phyloP scores from a whole-genome alignment of 2,113 vertebrate species.

The Oncorhynchus nerka region DNA sequence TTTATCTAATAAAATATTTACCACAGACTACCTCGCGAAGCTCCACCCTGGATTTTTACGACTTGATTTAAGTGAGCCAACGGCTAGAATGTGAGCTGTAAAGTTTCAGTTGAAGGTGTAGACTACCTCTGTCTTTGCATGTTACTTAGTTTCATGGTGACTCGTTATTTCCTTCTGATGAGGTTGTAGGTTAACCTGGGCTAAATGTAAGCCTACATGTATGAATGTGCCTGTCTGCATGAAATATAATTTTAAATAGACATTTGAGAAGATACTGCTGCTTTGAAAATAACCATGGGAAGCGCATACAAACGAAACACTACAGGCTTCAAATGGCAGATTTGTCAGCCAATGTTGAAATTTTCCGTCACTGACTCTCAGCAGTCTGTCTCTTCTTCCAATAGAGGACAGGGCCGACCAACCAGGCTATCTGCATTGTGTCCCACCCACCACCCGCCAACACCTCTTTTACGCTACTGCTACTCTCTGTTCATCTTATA shows the following conservation, averaged over 20 bases:
- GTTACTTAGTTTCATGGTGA: not conserved
- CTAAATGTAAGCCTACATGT: too few relatives aligned
- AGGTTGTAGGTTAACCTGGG: too few relatives aligned
- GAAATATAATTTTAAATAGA: too few relatives aligned
- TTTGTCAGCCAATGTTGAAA: not conserved
- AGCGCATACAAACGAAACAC: not conserved
- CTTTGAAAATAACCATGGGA: too few relatives aligned
- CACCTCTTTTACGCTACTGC: too few relatives aligned
- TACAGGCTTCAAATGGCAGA: too few relatives aligned
- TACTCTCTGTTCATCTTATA: too few relatives aligned
- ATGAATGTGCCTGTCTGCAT: too few relatives aligned
- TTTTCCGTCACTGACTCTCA: not conserved
- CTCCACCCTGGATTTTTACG: slow-evolving; percentile 58
- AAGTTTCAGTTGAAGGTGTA: slow-evolving; percentile 38
- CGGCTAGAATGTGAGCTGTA: slow-evolving; percentile 66
- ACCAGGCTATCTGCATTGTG: too few relatives aligned
- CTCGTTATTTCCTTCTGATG: not conserved
- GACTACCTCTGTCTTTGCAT: not conserved
- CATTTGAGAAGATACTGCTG: too few relatives aligned
- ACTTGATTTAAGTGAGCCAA: slow-evolving; percentile 63
- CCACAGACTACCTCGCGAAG: slow-evolving; percentile 71
- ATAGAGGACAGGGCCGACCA: not conserved
- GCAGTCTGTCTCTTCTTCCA: not conserved
- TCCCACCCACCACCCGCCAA: too few relatives aligned
- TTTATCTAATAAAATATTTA: slow-evolving; percentile 89